A percentile compares a stretch with the other conserved stretches of the same genome.
Evolutionary conservation across 2,888 invertebrate genomes (phyloP).

Genomic region (Zootermopsis nevadensis): DNA sequence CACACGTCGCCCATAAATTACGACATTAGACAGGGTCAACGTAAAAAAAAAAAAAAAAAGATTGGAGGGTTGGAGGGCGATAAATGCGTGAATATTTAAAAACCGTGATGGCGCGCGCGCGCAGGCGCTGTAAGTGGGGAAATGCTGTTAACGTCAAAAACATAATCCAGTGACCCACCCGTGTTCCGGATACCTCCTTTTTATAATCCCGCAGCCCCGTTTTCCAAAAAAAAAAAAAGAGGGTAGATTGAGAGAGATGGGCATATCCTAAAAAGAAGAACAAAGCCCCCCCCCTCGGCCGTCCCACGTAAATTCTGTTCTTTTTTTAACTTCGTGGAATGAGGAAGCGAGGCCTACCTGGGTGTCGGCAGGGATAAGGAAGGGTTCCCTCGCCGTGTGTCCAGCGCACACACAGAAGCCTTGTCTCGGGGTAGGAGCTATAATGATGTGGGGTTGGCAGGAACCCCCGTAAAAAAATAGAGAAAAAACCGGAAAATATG

Average conservation of each 20-base stretch:
- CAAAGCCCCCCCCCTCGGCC: neutral
- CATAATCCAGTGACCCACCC: slow-evolving; percentile 16
- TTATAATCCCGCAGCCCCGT: neutral
- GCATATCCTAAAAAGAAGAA: slow-evolving; percentile 25
- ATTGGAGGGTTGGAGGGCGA: too few relatives aligned
- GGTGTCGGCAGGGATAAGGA: neutral
- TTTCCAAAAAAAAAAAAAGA: slow-evolving; percentile 13
- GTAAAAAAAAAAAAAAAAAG: too few relatives aligned
- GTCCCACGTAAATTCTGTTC: neutral
- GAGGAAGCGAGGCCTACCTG: slow-evolving; percentile 29
- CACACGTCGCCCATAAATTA: slow-evolving; percentile 42
- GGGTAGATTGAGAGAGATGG: slow-evolving; percentile 13
- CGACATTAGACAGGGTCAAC: slow-evolving; percentile 17
- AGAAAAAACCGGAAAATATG: neutral
- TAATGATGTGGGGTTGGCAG: slow-evolving; percentile 9
- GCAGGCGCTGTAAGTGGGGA: neutral
- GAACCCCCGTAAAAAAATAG: slow-evolving; percentile 12
- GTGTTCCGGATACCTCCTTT: neutral
- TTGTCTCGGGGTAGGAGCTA: neutral
- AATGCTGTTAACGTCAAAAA: neutral
- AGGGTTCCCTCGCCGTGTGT: slow-evolving; percentile 3
- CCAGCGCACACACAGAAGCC: slow-evolving; percentile 28
- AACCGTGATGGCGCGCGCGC: neutral
- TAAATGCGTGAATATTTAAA: slow-evolving; percentile 27
- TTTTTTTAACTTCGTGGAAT: neutral